Conservation (phyloP, 2,888 invertebrate species). For the Lasius platythorax region DNA sequence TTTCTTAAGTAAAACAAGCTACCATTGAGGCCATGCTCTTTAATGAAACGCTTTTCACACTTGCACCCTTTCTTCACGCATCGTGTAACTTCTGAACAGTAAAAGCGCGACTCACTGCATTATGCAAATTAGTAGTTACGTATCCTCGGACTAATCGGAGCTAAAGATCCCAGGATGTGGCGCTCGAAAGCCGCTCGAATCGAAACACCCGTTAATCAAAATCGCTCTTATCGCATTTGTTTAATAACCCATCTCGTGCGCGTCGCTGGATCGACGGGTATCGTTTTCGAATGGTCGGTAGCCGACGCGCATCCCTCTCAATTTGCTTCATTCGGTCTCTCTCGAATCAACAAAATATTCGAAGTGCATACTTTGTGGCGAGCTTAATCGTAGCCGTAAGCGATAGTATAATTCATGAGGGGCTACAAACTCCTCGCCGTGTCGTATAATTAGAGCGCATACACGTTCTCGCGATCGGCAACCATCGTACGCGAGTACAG, state of each 20-base stretch:
- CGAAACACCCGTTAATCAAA: conserved; percentile 21
- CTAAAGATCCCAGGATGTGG: conserved; percentile 22
- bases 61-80: conserved; percentile 47
- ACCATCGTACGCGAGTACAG: conserved; percentile 35
- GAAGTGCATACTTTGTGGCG: conserved; percentile 28
- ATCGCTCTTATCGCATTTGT: conserved; percentile 46
- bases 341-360: conserved; percentile 46
- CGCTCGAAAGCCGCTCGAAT: conserved; percentile 17
- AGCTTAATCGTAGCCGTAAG: conserved; percentile 56
- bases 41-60: conserved; percentile 46
- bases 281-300: conserved; percentile 38
- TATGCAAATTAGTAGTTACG: conserved; percentile 50
- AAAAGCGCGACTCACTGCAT: conserved; percentile 48
- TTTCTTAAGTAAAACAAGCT: conserved; percentile 19
- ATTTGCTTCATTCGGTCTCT: conserved; percentile 27
- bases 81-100: conserved; percentile 46
- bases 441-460: conserved; percentile 65
- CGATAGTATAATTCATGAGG: conserved; percentile 62
- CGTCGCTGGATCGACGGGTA: neutral
- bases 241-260: conserved; percentile 28
- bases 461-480: conserved; percentile 46
- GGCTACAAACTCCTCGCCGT: conserved; percentile 20
- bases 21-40: neutral
- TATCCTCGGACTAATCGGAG: conserved; percentile 45
- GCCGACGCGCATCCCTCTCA: conserved; percentile 27